phyloP scores from a whole-genome alignment of 2,888 invertebrate genomes.

The Agrochola macilenta region DNA sequence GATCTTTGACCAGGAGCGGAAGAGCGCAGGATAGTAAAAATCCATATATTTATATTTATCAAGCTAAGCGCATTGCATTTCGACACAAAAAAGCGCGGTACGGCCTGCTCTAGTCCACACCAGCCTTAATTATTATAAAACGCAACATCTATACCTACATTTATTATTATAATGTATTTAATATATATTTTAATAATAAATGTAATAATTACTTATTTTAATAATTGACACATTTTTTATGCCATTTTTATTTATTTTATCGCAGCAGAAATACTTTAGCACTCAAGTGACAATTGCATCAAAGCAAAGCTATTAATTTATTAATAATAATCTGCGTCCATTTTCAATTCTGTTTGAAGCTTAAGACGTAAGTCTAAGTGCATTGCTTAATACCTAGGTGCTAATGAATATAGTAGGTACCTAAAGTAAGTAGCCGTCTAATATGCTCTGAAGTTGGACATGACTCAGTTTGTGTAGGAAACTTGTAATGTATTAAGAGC shows the following conservation, averaged over 20 bases:
- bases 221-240: no score
- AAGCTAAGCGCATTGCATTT: no score
- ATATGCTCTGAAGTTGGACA: background rate
- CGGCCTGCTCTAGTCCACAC: background rate
- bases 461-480: background rate
- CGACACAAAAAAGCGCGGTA: no score
- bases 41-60: no score
- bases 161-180: background rate
- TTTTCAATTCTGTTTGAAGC: conserved; percentile 26
- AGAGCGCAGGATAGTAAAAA: no score
- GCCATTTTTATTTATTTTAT: no score
- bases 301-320: conserved; percentile 10
- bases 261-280: background rate
- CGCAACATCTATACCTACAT: background rate
- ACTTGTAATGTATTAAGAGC: background rate
- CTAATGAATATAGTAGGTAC: conserved; percentile 4
- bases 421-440: background rate
- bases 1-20: no score
- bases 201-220: no score
- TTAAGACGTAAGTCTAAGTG: conserved; percentile 4
- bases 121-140: background rate
- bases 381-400: conserved; percentile 20
- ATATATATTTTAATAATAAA: no score
- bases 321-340: background rate
- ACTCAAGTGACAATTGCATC: conserved; percentile 1